A percentile compares a stretch with the other conserved stretches of the same genome.
phyloP scores from a whole-genome alignment of 1,140 invertebrate species.

The Hestina assimilis region DNA sequence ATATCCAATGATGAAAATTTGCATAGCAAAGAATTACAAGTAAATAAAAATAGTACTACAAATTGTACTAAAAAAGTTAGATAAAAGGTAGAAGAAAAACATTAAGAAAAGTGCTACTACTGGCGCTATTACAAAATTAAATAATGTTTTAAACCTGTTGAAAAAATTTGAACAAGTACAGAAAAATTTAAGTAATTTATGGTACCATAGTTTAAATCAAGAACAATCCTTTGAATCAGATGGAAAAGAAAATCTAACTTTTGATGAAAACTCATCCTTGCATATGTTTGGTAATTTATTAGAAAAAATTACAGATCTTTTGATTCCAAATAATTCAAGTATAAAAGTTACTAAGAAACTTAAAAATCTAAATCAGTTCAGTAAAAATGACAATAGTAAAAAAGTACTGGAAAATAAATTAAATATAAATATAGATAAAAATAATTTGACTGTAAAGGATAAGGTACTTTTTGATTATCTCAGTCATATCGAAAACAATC shows the following conservation, averaged over 20 bases:
- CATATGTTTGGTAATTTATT: slow-evolving; percentile 55
- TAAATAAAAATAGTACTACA: slow-evolving; percentile 17
- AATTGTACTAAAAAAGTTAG: slow-evolving; percentile 20
- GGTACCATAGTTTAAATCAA: slow-evolving; percentile 19
- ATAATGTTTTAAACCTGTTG: slow-evolving; percentile 49
- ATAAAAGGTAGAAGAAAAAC: slow-evolving; percentile 10
- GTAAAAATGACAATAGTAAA: slow-evolving; percentile 28
- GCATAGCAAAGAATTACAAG: slow-evolving; percentile 6
- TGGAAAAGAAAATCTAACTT: slow-evolving; percentile 11
- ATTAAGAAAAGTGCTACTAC: slow-evolving; percentile 17
- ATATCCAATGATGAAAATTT: slow-evolving; percentile 12
- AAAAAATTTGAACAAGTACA: slow-evolving; percentile 54
- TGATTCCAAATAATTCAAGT: slow-evolving; percentile 39
- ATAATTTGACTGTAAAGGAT: slow-evolving; percentile 51
- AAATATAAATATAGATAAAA: slow-evolving; percentile 37
- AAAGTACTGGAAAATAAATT: slow-evolving; percentile 37
- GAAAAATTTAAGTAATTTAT: slow-evolving; percentile 36
- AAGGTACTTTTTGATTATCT: slow-evolving; percentile 60
- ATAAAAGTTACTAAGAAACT: slow-evolving; percentile 45
- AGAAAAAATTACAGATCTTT: slow-evolving; percentile 40
- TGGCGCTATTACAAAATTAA: slow-evolving; percentile 46
- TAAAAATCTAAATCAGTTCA: slow-evolving; percentile 39
- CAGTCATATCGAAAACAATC: slow-evolving; percentile 49
- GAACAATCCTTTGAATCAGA: neutral
- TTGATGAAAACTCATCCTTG: slow-evolving; percentile 35